Percentiles rank a stretch among this genome's conserved stretches.
phyloP scores from a whole-genome alignment of 53 echinoderm and acorn worm species.

The Paracentrotus lividus region DNA sequence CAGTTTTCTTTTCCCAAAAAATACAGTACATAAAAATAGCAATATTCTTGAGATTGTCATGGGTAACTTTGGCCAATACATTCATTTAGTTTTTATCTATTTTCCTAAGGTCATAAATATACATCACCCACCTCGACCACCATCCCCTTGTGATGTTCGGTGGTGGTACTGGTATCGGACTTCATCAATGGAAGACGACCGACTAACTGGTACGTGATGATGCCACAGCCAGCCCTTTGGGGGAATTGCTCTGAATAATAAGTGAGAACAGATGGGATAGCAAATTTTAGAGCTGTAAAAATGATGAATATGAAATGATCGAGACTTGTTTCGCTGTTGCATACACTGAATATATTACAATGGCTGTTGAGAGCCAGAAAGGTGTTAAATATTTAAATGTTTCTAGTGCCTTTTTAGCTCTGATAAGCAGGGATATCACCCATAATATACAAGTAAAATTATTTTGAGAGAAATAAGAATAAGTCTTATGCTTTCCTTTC shows the following conservation, averaged over 20 bases:
- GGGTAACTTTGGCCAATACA: too few relatives aligned
- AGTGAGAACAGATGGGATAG: slow-evolving; percentile 22
- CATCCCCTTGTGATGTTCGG: neutral
- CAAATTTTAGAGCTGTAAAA: slow-evolving; percentile 2
- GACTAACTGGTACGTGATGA: neutral
- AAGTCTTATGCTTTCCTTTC: too few relatives aligned
- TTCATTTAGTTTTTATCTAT: too few relatives aligned
- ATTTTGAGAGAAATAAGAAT: too few relatives aligned
- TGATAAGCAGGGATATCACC: neutral
- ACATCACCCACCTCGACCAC: neutral
- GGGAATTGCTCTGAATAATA: neutral
- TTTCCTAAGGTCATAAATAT: slow-evolving; percentile 3
- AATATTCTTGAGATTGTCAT: too few relatives aligned
- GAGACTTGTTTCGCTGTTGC: neutral
- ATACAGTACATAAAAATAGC: too few relatives aligned
- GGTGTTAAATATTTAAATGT: neutral
- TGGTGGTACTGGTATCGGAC: neutral
- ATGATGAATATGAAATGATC: slow-evolving; percentile 37
- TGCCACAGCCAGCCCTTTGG: neutral
- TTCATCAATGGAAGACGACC: neutral
- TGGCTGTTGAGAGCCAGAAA: neutral
- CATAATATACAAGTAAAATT: neutral
- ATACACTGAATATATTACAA: slow-evolving; percentile 37
- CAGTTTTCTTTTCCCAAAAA: too few relatives aligned
- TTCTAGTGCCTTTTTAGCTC: neutral